These are phyloP conservation scores for Habrosyne pyritoides DNA, from an alignment of 2,888 invertebrate species.

Conservation along the genomic window DNA sequence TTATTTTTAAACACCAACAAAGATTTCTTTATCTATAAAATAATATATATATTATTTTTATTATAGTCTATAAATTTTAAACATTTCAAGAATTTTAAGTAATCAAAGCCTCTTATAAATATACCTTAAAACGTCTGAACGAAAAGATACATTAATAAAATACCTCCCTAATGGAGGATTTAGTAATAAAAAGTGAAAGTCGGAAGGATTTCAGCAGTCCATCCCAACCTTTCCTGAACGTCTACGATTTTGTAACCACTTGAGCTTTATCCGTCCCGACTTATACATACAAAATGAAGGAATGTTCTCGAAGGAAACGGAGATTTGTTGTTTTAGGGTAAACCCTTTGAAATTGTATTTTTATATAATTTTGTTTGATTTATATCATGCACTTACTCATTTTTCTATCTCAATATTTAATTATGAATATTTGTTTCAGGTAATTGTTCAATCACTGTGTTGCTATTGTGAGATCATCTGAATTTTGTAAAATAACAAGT, in stretches of 20 bases:
- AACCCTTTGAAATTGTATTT: conserved; percentile 1
- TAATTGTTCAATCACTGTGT: background rate
- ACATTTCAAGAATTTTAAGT: too few species aligned
- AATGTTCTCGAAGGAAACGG: background rate
- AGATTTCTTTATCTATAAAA: too few species aligned
- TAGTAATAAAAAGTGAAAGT: background rate
- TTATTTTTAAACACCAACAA: too few species aligned
- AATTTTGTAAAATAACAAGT: too few species aligned
- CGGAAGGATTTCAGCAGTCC: background rate
- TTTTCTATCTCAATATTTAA: background rate
- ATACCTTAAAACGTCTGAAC: too few species aligned
- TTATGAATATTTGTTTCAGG: background rate
- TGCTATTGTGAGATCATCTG: too few species aligned
- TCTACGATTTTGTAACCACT: background rate
- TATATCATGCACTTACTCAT: background rate
- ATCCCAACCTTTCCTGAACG: background rate
- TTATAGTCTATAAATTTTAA: too few species aligned
- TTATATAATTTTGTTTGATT: conserved; percentile 3
- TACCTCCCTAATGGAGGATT: too few species aligned
- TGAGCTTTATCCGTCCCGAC: background rate
- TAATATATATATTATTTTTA: too few species aligned
- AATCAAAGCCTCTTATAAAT: too few species aligned
- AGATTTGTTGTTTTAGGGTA: conserved; percentile 2
- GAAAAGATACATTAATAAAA: too few species aligned
- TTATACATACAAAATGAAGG: background rate